Conservation (phyloP, 2,797 vertebrate genomes). For the Sitta carolinensis region DNA sequence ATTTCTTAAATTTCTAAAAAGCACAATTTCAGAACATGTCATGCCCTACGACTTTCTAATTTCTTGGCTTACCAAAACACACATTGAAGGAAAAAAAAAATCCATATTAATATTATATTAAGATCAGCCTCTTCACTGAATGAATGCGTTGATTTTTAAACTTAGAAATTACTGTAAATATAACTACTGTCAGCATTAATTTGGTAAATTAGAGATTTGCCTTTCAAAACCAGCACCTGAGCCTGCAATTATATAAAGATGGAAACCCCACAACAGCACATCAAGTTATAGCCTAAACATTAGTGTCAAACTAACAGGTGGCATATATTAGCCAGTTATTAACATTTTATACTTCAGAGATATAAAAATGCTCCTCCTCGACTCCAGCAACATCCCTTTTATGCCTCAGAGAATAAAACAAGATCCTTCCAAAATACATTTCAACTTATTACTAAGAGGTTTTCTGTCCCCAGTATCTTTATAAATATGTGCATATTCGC, state of each 20-base stretch:
- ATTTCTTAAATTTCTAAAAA: background rate
- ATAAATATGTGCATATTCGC: constrained; percentile 1
- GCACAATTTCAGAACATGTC: background rate
- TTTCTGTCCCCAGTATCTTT: background rate
- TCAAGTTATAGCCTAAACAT: background rate
- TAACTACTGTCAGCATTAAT: background rate
- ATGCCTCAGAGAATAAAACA: background rate
- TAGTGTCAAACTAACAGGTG: background rate
- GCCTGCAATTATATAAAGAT: background rate
- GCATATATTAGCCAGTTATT: background rate
- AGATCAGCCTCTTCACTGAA: background rate
- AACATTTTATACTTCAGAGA: background rate
- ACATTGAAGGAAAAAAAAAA: background rate
- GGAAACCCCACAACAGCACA: background rate
- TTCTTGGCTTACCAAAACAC: background rate
- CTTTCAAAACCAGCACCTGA: background rate
- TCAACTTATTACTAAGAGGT: background rate
- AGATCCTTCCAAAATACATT: background rate
- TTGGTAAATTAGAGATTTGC: background rate
- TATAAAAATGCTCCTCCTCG: background rate
- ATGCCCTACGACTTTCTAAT: background rate
- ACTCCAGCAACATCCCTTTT: background rate
- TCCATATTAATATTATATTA: background rate
- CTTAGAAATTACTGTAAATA: background rate
- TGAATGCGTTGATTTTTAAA: background rate